A percentile compares a stretch with the other conserved stretches of the same genome.
Evolutionary conservation across 2,797 vertebrate genomes (phyloP).

Genomic region (Miichthys miiuy): DNA sequence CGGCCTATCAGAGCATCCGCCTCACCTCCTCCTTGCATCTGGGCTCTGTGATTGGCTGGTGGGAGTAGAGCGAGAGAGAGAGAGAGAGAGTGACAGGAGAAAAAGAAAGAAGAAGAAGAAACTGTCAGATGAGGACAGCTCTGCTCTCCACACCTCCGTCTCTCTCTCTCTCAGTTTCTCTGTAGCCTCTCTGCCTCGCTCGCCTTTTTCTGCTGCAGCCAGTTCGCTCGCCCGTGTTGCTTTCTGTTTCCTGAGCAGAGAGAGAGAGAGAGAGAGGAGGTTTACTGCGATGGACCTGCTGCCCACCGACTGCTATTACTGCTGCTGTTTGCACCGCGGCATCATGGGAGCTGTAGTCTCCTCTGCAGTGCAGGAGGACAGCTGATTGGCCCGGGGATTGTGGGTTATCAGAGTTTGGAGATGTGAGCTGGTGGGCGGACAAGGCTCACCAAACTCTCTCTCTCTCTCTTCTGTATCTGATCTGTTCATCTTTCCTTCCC

Average conservation of each 20-base stretch:
- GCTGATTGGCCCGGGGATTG: conserved; percentile 55
- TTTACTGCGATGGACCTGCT: conserved; percentile 60
- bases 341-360: conserved; percentile 73
- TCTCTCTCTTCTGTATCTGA: background rate
- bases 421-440: conserved; percentile 66
- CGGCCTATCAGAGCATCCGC: conserved; percentile 61
- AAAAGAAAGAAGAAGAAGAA: conserved; percentile 47
- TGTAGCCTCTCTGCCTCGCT: conserved; percentile 17
- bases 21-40: conserved; percentile 46
- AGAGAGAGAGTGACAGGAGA: conserved; percentile 37
- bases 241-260: conserved; percentile 33
- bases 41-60: conserved; percentile 61
- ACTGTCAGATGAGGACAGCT: conserved; percentile 43
- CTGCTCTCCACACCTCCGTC: conserved; percentile 19
- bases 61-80: conserved; percentile 33
- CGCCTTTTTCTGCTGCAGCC: conserved; percentile 1
- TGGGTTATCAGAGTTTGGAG: conserved; percentile 64
- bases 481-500: background rate
- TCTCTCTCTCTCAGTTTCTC: conserved; percentile 18
- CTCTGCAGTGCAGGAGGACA: conserved; percentile 44
- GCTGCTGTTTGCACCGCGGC: conserved; percentile 64
- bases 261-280: conserved; percentile 19
- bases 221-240: background rate
- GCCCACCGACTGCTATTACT: conserved; percentile 48
- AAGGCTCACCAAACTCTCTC: conserved; percentile 43